Evolutionary conservation across 1,140 invertebrate species (phyloP), one percentile per base, ranked within the genome.

Genomic region (Penaeus vannamei): DNA sequence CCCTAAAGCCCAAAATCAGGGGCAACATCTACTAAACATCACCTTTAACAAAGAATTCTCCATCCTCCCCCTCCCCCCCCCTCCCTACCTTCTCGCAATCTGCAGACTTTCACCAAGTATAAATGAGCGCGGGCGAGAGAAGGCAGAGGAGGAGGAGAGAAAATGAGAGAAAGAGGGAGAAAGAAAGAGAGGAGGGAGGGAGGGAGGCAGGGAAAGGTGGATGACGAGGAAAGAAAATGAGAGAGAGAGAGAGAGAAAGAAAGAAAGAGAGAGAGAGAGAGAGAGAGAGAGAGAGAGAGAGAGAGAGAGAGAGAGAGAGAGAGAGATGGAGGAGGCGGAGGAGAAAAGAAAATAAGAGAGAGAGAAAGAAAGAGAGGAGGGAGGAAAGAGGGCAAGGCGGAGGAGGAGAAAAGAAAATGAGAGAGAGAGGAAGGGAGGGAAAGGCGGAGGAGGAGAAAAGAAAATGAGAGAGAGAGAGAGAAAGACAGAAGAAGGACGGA

Each of bases 161-260:
- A 42, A 42, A 53, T 1, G 53, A 2, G 53, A 53, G 53, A 53
- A 12, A 85, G 64, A 72, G 62, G 46, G 19, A 69, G 5, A 62
- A 2, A 32, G 29, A 80, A 26, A 46, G 26, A 80, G 42, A 42
- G 32, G 19, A 8, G 0, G n/a, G 19, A 72, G 14, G 23, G 77
- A 80, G 46, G 46, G 32, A 46, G 77, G 76, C 42, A 85, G 64
- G 53, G 66, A 85, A 20, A 85, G 32, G 59, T 42, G 53, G 84
- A 72, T 19, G 59, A 1, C 59, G 36, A 76, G 84, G 66, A 26
- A 76, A 61, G 66, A 20, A 53, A 61, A 53, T 36, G 19, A 23
- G 66, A 12, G 42, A 23, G 62, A 26, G 22, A 4, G 12, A 12
- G 10, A 46, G 19, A 46, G 62, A 64, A 19, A 29, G 23, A 8